A percentile compares a stretch with the other conserved stretches of the same genome.
These are phyloP conservation scores for Lagodon rhomboides DNA, from an alignment of 2,797 vertebrate species.

Conservation along the genomic window DNA sequence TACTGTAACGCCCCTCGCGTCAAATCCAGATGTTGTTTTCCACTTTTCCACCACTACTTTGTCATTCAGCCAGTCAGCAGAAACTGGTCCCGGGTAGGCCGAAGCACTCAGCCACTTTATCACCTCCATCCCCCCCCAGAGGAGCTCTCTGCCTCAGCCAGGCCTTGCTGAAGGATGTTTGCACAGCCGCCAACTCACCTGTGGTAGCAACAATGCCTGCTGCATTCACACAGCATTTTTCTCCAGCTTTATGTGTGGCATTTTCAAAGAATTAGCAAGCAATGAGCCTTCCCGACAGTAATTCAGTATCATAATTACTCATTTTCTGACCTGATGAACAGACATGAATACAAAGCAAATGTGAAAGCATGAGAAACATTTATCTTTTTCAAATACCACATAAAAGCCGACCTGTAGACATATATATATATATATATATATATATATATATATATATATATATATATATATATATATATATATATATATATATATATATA, in stretches of 20 bases:
- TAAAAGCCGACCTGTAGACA: not conserved
- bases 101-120: conserved; percentile 38
- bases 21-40: conserved; percentile 29
- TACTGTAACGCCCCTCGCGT: not conserved
- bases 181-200: not conserved
- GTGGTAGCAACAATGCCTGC: not conserved
- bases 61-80: conserved; percentile 38
- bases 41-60: conserved; percentile 22
- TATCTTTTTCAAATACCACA: not conserved
- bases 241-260: not conserved
- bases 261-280: conserved; percentile 20
- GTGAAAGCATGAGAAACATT: not conserved
- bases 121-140: conserved; percentile 27
- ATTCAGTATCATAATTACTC: conserved; percentile 14
- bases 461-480: no score
- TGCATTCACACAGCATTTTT: not conserved
- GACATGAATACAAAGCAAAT: not conserved
- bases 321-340: conserved; percentile 15
- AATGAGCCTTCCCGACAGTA: conserved; percentile 14
- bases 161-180: conserved; percentile 26
- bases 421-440: no score
- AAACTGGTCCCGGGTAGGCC: conserved; percentile 20
- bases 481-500: no score
- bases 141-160: conserved; percentile 19
- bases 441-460: no score